These are phyloP conservation scores for Oligia fasciuncula DNA, from an alignment of 2,888 invertebrate genomes.

Conservation along the genomic window DNA sequence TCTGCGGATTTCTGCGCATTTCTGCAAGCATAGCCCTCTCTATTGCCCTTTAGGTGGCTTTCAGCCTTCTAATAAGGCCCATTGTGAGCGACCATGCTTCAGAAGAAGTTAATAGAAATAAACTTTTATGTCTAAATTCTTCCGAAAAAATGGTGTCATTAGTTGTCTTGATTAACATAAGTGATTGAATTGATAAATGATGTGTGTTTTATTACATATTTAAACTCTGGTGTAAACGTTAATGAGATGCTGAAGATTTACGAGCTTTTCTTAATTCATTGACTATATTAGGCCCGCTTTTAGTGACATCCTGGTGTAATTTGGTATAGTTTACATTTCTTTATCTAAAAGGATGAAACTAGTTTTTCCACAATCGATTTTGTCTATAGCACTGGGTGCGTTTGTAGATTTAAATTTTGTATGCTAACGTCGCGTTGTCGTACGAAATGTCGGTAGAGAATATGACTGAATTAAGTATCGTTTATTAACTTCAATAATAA, in stretches of 20 bases:
- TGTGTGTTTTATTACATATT: constrained; percentile 57
- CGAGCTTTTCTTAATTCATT: constrained; percentile 15
- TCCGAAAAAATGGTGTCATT: constrained; percentile 21
- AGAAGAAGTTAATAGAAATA: background rate
- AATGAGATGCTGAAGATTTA: constrained; percentile 55
- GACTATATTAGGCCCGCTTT: constrained; percentile 24
- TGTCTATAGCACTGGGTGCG: background rate
- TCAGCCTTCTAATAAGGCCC: background rate
- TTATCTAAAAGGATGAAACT: constrained; percentile 8
- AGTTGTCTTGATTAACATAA: constrained; percentile 53
- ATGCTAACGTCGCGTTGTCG: background rate
- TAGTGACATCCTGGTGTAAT: constrained; percentile 25
- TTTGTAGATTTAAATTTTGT: background rate
- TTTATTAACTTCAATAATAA: too few relatives aligned
- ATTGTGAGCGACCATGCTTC: background rate
- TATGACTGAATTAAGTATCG: too few relatives aligned
- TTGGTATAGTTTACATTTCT: constrained; percentile 12
- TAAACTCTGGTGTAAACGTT: constrained; percentile 41
- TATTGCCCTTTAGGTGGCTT: background rate
- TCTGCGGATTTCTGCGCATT: background rate
- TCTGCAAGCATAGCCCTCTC: background rate
- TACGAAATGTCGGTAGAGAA: background rate
- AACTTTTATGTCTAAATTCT: background rate
- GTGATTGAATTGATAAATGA: constrained; percentile 48
- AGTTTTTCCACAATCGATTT: background rate